phyloP scores from a whole-genome alignment of 2,113 vertebrate species.

The Oplegnathus fasciatus region DNA sequence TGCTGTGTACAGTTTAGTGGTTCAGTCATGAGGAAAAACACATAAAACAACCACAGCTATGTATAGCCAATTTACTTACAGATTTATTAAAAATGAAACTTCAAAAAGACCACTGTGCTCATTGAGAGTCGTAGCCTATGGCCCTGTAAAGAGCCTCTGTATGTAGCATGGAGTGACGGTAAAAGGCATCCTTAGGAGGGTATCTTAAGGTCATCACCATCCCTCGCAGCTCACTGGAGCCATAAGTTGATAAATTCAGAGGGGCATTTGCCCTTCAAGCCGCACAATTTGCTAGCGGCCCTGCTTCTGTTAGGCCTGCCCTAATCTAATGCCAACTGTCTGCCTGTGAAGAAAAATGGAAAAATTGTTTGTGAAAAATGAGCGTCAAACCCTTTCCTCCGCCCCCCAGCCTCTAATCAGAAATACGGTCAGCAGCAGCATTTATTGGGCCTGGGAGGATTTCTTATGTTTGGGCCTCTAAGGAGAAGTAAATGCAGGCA shows the following conservation, averaged over 20 bases:
- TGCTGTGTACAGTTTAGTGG: constrained; percentile 5
- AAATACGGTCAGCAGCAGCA: constrained; percentile 76
- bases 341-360: constrained; percentile 83
- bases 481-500: constrained; percentile 83
- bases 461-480: constrained; percentile 76
- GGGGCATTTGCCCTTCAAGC: constrained; percentile 87
- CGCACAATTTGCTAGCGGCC: constrained; percentile 83
- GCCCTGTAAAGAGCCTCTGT: constrained; percentile 57
- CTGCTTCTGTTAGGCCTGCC: constrained; percentile 80
- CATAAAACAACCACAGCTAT: constrained; percentile 16
- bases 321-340: constrained; percentile 88
- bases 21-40: neutral
- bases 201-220: constrained; percentile 85
- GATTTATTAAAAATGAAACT: constrained; percentile 64
- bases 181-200: constrained; percentile 81
- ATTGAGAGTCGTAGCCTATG: constrained; percentile 52
- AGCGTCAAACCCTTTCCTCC: constrained; percentile 74
- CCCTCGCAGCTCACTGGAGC: constrained; percentile 80
- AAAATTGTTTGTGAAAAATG: constrained; percentile 87
- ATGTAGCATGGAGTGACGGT: constrained; percentile 67
- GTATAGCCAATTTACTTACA: constrained; percentile 37
- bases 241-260: constrained; percentile 86
- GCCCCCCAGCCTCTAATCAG: constrained; percentile 78
- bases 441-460: constrained; percentile 84
- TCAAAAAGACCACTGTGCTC: constrained; percentile 14